phyloP scores from a whole-genome alignment of 2,797 vertebrate species.

The Iguana delicatissima region DNA sequence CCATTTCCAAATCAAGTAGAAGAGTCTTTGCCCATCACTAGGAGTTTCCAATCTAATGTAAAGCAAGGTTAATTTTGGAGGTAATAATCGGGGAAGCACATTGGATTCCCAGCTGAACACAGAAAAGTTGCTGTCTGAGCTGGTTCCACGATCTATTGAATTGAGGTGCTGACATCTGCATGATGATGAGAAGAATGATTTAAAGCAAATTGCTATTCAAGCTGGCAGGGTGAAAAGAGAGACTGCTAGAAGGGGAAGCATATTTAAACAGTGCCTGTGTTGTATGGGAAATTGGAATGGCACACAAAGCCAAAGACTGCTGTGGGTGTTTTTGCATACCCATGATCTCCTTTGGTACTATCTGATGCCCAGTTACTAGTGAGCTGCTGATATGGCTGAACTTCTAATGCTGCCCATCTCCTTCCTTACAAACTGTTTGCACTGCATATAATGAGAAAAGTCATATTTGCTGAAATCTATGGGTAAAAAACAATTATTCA shows the following conservation, averaged over 20 bases:
- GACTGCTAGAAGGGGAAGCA: neutral
- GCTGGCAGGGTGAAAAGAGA: neutral
- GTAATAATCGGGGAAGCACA: neutral
- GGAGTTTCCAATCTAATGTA: neutral
- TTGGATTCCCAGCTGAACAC: neutral
- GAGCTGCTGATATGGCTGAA: neutral
- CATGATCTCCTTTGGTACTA: neutral
- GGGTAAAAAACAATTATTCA: neutral
- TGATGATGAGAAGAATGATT: neutral
- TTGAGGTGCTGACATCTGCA: constrained; percentile 17
- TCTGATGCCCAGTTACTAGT: neutral
- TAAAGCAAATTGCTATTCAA: neutral
- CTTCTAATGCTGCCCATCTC: neutral
- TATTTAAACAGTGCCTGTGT: neutral
- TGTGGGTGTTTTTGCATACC: neutral
- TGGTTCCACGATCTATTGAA: constrained; percentile 10
- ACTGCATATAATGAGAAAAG: neutral
- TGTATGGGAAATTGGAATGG: neutral
- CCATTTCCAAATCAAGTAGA: neutral
- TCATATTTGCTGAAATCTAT: neutral
- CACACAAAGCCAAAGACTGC: neutral
- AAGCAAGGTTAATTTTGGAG: neutral
- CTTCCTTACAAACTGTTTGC: neutral
- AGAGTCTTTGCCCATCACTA: neutral
- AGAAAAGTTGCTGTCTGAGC: neutral